Evolutionary conservation across 2,888 invertebrate species (phyloP), one percentile per base, ranked within the genome.

Genomic region (Drosophila peninsularis): DNA sequence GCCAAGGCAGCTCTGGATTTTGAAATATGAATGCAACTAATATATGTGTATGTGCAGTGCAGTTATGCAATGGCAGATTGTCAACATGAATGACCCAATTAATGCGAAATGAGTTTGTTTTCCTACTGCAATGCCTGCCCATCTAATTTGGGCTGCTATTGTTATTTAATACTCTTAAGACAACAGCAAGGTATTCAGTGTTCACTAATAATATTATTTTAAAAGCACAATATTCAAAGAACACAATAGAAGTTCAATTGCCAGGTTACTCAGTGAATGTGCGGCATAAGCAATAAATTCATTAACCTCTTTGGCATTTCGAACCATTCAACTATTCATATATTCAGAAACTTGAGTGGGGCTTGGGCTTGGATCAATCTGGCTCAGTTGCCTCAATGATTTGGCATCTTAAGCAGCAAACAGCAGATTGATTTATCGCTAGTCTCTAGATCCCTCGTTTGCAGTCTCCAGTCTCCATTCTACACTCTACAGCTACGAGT

Each of bases 191-290:
- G 11, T 30, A 45, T 30, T 45, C 45, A 45, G 10, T 45, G 30
- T 11, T 6, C 45, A 11, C 10, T 30, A 30, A 45, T 45, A 45
- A 45, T 45, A 45, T 45, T 45, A n/a, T 45, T n/a, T 11, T 11
- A 11, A 45, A 44, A 24, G 14, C 5, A 0, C 1, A n/a, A 24
- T n/a, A 10, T 10, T 1, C 44, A 24, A 9, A n/a, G 14, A 14
- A n/a, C 24, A n/a, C 24, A 1, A n/a, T n/a, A n/a, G n/a, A n/a
- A n/a, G n/a, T n/a, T n/a, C n/a, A n/a, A n/a, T 13, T 42, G 13
- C 7, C 6, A 14, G 34, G 34, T 1, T 37, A 37, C 3, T 37
- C 37, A 9, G n/a, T 7, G 7, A n/a, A 37, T 37, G 24, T 24
- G 24, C 24, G 14, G 5, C 14, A 36, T 14, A 0, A 3, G 34